Evolutionary conservation across 2,797 vertebrate genomes (phyloP).

Genomic region (Psittacula derbiana): DNA sequence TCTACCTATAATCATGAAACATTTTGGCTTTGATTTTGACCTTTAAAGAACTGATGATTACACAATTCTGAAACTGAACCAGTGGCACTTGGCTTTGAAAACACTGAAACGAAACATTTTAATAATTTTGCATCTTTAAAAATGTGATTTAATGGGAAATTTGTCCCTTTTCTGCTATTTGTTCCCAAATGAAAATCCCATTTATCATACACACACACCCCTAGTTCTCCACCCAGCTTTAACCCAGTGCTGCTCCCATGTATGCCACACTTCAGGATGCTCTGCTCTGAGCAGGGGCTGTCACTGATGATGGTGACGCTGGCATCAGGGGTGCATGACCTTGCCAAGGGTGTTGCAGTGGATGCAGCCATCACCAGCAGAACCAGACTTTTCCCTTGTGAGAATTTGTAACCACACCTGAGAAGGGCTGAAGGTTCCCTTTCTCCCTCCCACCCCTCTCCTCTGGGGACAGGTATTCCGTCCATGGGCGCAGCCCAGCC

Average conservation of each 20-base stretch:
- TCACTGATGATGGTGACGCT: neutral
- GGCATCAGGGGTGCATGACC: neutral
- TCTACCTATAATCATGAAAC: neutral
- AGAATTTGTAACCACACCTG: neutral
- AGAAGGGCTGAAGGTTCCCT: neutral
- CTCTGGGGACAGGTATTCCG: neutral
- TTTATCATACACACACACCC: neutral
- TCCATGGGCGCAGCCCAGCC: neutral
- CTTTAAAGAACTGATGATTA: neutral
- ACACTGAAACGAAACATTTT: rapidly evolving
- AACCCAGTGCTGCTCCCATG: neutral
- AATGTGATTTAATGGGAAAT: neutral
- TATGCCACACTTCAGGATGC: neutral
- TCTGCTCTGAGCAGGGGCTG: neutral
- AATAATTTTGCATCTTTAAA: neutral
- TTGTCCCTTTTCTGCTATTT: neutral
- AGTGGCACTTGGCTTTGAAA: neutral
- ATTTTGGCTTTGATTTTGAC: neutral
- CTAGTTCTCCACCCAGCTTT: neutral
- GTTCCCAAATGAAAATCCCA: neutral
- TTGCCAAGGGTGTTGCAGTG: neutral
- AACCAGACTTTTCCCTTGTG: neutral
- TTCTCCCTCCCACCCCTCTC: neutral
- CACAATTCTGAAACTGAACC: neutral
- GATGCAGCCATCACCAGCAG: neutral